Conservation (phyloP, 2,797 vertebrate species). For the Myotis myotis region DNA sequence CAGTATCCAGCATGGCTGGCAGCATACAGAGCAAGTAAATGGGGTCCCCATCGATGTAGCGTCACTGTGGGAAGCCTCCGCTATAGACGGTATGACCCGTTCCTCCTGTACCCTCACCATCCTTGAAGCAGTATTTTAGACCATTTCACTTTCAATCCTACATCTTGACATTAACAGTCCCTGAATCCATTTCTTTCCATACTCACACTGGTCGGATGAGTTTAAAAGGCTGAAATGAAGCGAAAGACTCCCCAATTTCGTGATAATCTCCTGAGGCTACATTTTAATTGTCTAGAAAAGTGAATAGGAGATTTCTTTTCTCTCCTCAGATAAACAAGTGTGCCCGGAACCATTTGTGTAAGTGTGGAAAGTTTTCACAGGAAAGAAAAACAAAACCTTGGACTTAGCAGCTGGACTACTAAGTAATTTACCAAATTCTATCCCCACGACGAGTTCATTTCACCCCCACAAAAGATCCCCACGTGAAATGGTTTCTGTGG, state of each 20-base stretch:
- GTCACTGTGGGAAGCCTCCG: not conserved
- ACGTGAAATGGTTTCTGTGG: not conserved
- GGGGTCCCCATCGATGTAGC: not conserved
- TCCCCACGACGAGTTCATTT: slow-evolving; percentile 26
- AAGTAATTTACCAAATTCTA: not conserved
- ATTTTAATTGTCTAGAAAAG: not conserved
- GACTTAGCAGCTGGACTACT: not conserved
- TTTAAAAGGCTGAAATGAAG: not conserved
- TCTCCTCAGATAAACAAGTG: not conserved
- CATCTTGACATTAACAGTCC: not conserved
- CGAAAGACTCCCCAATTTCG: not conserved
- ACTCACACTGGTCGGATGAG: not conserved
- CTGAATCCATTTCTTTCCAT: not conserved
- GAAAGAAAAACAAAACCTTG: not conserved
- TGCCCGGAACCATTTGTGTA: not conserved
- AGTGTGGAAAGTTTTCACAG: not conserved
- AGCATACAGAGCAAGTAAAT: not conserved
- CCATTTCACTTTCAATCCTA: not conserved
- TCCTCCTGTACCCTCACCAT: not conserved
- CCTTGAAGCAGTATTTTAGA: not conserved
- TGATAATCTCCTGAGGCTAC: not conserved
- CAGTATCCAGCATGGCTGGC: not conserved
- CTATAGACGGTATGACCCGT: rapidly evolving
- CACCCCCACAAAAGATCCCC: not conserved
- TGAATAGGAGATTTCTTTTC: not conserved